Evolutionary conservation across 2,113 vertebrate genomes (phyloP).

Genomic region (Corydoras sp.): DNA sequence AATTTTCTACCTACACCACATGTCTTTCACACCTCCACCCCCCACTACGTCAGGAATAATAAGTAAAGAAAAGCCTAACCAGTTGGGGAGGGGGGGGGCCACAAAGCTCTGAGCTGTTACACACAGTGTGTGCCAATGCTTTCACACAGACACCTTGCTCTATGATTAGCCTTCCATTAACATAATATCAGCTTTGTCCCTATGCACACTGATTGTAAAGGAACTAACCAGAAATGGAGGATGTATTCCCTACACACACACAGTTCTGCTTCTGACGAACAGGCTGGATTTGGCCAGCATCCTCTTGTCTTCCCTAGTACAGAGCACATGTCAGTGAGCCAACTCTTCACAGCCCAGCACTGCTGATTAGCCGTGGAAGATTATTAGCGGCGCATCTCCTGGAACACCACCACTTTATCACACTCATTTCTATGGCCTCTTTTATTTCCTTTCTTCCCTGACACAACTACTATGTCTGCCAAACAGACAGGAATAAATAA

Average conservation of each 20-base stretch:
- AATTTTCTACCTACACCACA: constrained; percentile 3
- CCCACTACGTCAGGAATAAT: constrained; percentile 13
- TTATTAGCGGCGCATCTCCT: constrained; percentile 90
- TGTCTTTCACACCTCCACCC: constrained; percentile 14
- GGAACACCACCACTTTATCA: constrained; percentile 65
- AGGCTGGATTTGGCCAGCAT: constrained; percentile 74
- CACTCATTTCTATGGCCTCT: constrained; percentile 51
- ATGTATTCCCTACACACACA: constrained; percentile 38
- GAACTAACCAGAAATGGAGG: constrained; percentile 53
- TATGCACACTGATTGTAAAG: constrained; percentile 60
- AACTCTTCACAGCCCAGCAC: constrained; percentile 77
- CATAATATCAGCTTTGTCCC: constrained; percentile 68
- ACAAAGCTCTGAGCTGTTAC: constrained; percentile 17
- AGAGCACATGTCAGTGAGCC: constrained; percentile 72
- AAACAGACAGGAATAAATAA: constrained; percentile 41
- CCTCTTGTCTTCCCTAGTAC: constrained; percentile 56
- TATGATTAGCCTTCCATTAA: constrained; percentile 66
- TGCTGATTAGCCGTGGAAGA: constrained; percentile 78
- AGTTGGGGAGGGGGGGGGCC: constrained; percentile 13
- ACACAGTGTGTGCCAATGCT: constrained; percentile 24
- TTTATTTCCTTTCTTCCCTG: constrained; percentile 19
- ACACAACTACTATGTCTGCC: constrained; percentile 66
- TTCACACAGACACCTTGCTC: constrained; percentile 51
- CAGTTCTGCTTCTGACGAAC: constrained; percentile 58
- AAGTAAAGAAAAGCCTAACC: constrained; percentile 10